Evolutionary conservation across 2,113 vertebrate genomes (phyloP).

Genomic region (Gallinago undulata): DNA sequence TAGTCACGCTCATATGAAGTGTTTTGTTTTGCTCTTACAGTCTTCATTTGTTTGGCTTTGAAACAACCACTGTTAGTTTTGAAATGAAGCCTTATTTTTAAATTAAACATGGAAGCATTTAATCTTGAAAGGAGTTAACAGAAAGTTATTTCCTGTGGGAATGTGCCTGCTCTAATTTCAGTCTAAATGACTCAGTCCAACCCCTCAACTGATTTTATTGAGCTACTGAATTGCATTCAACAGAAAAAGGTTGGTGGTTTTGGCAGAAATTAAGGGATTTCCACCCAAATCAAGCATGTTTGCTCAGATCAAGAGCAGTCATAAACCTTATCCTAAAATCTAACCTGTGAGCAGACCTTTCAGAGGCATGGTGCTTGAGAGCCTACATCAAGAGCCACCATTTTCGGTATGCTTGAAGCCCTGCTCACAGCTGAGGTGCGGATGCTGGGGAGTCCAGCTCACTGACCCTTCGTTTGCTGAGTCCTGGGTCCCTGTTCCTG

Average conservation of each 20-base stretch:
- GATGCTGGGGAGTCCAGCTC: background rate
- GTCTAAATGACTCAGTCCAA: background rate
- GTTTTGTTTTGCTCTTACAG: background rate
- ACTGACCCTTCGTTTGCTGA: rapidly evolving
- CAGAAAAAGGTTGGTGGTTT: background rate
- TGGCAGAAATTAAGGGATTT: background rate
- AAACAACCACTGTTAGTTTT: background rate
- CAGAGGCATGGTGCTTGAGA: background rate
- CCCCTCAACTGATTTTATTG: background rate
- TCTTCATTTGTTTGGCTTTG: background rate
- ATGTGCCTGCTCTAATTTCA: background rate
- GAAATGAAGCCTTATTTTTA: background rate
- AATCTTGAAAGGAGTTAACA: background rate
- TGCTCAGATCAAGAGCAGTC: background rate
- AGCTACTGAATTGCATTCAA: background rate
- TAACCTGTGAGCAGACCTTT: background rate
- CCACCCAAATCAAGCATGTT: background rate
- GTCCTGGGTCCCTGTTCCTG: background rate
- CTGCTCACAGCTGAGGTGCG: background rate
- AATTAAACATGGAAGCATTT: background rate
- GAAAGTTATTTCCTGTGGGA: background rate
- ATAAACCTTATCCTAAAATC: background rate
- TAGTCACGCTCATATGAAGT: background rate
- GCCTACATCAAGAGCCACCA: rapidly evolving
- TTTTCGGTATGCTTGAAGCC: background rate